Evolutionary conservation across 2,113 vertebrate genomes (phyloP).

Genomic region (Nothoprocta perdicaria): DNA sequence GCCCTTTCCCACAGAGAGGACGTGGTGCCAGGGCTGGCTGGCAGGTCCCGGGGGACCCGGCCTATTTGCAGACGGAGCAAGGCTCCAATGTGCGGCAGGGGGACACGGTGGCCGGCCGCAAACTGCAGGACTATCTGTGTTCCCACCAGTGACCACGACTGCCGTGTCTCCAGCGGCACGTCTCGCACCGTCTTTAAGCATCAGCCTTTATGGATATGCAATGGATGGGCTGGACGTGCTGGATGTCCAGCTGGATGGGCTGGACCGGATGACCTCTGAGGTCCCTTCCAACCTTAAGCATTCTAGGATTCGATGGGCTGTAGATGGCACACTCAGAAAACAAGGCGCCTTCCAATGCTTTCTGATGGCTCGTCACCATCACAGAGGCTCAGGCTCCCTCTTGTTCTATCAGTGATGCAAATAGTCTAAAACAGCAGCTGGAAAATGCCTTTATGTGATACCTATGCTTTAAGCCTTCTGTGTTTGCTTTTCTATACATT

Average conservation of each 20-base stretch:
- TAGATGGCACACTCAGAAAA: accelerated
- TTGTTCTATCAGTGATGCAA: not conserved
- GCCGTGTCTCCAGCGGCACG: not conserved
- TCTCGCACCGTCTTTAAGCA: accelerated
- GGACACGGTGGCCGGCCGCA: accelerated
- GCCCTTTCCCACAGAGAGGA: constrained; percentile 29
- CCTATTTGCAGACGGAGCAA: not conserved
- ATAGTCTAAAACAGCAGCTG: not conserved
- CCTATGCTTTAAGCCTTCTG: not conserved
- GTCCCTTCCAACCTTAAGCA: too few species aligned
- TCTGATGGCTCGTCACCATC: accelerated
- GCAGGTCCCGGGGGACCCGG: not conserved
- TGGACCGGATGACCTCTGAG: too few species aligned
- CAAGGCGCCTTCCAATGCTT: not conserved
- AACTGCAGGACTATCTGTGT: not conserved
- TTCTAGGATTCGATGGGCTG: not conserved
- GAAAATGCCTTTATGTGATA: not conserved
- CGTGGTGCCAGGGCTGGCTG: not conserved
- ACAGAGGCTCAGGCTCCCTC: not conserved
- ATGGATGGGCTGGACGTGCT: too few species aligned
- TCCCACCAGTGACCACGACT: not conserved
- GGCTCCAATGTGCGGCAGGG: not conserved
- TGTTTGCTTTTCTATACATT: not conserved
- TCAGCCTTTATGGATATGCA: accelerated
- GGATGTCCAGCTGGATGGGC: too few species aligned